Evolutionary conservation across 2,888 invertebrate genomes (phyloP).

Genomic region (Salticus scenicus): DNA sequence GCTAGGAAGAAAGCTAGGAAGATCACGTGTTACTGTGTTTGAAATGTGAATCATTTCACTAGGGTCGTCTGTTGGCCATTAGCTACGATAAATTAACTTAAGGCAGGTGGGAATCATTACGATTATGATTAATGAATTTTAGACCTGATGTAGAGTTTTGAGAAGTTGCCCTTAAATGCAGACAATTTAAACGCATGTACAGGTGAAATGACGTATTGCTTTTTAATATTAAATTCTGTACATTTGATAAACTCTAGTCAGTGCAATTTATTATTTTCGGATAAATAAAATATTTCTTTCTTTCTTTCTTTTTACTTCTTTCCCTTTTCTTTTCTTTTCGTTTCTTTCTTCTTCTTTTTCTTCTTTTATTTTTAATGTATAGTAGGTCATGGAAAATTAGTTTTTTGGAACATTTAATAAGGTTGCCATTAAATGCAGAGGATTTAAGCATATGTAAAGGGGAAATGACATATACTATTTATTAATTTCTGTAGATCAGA

Average conservation of each 20-base stretch:
- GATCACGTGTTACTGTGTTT: constrained; percentile 2
- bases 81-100: not conserved
- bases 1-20: not conserved
- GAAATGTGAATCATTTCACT: not conserved
- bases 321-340: too few relatives aligned
- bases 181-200: not conserved
- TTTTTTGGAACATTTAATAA: too few relatives aligned
- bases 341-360: too few relatives aligned
- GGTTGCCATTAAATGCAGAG: too few relatives aligned
- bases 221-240: too few relatives aligned
- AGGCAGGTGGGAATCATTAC: not conserved
- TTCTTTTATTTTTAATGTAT: too few relatives aligned
- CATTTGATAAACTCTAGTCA: too few relatives aligned
- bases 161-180: not conserved
- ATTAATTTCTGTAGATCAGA: too few relatives aligned
- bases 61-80: constrained; percentile 3
- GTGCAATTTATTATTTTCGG: too few relatives aligned
- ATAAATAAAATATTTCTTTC: too few relatives aligned
- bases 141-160: not conserved
- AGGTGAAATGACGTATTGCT: not conserved
- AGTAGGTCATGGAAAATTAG: too few relatives aligned
- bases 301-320: too few relatives aligned
- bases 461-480: not conserved
- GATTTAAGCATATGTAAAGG: not conserved
- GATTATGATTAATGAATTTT: not conserved